Evolutionary conservation across 2,797 vertebrate genomes (phyloP), one percentile per base, ranked within the genome.

Genomic region (Ctenopoma multispine): DNA sequence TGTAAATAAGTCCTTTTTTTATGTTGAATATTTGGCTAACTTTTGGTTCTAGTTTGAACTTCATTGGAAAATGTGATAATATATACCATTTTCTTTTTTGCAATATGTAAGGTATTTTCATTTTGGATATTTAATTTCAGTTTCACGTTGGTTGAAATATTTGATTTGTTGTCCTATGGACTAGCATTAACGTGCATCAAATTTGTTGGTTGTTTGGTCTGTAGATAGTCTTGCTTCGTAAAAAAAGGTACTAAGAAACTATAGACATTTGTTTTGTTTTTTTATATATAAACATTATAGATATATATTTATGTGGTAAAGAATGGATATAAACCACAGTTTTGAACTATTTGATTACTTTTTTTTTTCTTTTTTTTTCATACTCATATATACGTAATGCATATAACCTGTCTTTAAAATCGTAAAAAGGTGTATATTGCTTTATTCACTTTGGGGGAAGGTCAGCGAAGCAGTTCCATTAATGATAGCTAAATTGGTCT

Each of bases 301-400:
- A 94, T 92, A 92, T 96, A 95, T 96, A 96, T 96, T 95, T 97
- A 96, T 96, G 97, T 98, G 96, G 96, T 97, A 94, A 96, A 95
- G 94, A 95, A 95, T 88, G 81, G 95, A 94, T 96, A 97, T 96
- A 95, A 95, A 94, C 95, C 95, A 97, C 96, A 91, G 91, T 97
- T 97, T 96, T 90, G 94, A 96, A 96, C 92, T 94, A 95, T 95
- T 96, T 96, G 93, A 94, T 95, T 96, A 93, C 90, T 94, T 95
- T 95, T 95, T 90, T 92, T 83, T 94, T 95, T 95, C 95, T 90
- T 92, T 83, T 68, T 72, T 85, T 90, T 92, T 82, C 81, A 88
- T 90, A 84, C 86, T 96, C 95, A 93, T 97, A 96, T 92, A 93
- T 94, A 91, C 93, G 93, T 94, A 96, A 96, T 95, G 95, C 94